Evolutionary conservation across 2,888 invertebrate species (phyloP).

Genomic region (Tromatobia lineatoria): DNA sequence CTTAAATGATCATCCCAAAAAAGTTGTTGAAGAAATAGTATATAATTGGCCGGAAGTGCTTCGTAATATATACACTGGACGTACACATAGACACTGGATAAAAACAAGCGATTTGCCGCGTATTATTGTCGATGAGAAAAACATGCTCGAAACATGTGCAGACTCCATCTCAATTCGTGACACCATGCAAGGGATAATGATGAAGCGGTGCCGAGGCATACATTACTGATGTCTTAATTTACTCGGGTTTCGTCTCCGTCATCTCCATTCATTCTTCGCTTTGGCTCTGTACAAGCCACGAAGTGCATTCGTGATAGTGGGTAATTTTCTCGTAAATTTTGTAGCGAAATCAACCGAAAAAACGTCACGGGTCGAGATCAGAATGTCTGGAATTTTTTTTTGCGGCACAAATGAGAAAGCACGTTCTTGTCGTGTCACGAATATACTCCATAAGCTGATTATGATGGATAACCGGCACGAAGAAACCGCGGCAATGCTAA

Average conservation of each 20-base stretch:
- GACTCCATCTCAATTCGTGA: conserved; percentile 47
- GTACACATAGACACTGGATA: neutral
- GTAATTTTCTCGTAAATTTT: conserved; percentile 64
- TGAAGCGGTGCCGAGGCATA: conserved; percentile 44
- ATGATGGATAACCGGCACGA: conserved; percentile 69
- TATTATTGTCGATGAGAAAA: conserved; percentile 45
- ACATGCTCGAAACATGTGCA: conserved; percentile 32
- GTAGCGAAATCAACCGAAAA: conserved; percentile 9
- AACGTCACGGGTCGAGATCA: conserved; percentile 31
- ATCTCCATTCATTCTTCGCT: conserved; percentile 50
- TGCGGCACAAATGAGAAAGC: neutral
- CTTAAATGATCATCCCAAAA: neutral
- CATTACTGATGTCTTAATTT: conserved; percentile 64
- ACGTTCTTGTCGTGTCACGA: conserved; percentile 38
- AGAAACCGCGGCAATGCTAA: conserved; percentile 59
- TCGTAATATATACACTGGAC: conserved; percentile 6
- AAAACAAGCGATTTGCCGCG: conserved; percentile 19
- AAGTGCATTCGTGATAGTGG: conserved; percentile 57
- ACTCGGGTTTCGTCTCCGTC: conserved; percentile 27
- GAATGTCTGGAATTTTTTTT: conserved; percentile 33
- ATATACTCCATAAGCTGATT: conserved; percentile 69
- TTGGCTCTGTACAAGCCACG: conserved; percentile 6
- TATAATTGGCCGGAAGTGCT: neutral
- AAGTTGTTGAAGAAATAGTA: neutral
- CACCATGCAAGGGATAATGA: conserved; percentile 58